These are phyloP conservation scores for Bovichtus variegatus DNA, from an alignment of 2,797 vertebrate species.

Conservation along the genomic window DNA sequence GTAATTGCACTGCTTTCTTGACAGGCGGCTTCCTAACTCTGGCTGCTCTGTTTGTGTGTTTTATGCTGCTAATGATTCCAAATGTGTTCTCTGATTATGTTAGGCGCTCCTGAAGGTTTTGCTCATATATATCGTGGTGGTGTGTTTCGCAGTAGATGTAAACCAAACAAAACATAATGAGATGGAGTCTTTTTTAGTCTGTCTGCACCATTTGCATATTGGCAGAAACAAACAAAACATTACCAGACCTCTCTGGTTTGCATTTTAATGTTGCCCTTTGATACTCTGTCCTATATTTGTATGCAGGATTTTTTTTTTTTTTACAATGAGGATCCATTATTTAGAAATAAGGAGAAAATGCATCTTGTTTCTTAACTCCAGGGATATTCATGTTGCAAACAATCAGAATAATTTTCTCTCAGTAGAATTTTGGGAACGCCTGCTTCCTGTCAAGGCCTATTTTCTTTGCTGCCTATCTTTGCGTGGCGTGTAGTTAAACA, in stretches of 20 bases:
- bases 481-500: no score
- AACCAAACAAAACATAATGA: slow-evolving; percentile 79
- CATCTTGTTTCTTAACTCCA: slow-evolving; percentile 19
- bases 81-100: slow-evolving; percentile 64
- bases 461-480: not conserved
- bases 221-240: slow-evolving; percentile 69
- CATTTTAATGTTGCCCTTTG: slow-evolving; percentile 74
- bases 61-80: slow-evolving; percentile 67
- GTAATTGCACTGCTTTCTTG: slow-evolving; percentile 33
- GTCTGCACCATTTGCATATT: slow-evolving; percentile 69
- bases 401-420: slow-evolving; percentile 22
- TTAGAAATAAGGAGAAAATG: slow-evolving; percentile 35
- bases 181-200: slow-evolving; percentile 49
- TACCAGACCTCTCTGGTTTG: slow-evolving; percentile 56
- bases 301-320: slow-evolving; percentile 40
- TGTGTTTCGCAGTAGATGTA: slow-evolving; percentile 56
- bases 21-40: slow-evolving; percentile 60
- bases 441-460: not conserved
- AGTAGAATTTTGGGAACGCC: not conserved
- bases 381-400: not conserved
- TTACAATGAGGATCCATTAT: slow-evolving; percentile 29
- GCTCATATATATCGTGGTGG: slow-evolving; percentile 43
- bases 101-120: slow-evolving; percentile 49
- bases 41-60: slow-evolving; percentile 54
- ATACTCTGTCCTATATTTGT: slow-evolving; percentile 50